Evolutionary conservation across 2,888 invertebrate species (phyloP).

Genomic region (Polydrusus pterygomalis): DNA sequence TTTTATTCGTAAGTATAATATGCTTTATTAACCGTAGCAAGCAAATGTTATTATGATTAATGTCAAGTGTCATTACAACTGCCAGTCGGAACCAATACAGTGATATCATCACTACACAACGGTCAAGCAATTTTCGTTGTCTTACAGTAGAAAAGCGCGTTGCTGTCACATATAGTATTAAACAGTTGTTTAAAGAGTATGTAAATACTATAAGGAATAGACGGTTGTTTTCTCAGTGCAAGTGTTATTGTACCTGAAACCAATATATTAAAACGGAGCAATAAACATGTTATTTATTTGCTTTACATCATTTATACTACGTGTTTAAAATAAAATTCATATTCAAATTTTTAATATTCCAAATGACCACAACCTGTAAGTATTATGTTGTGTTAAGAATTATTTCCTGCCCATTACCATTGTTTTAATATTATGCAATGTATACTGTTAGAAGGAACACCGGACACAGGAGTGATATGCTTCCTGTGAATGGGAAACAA

Average conservation of each 20-base stretch:
- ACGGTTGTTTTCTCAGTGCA: no score
- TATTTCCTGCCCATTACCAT: constrained; percentile 16
- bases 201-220: no score
- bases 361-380: not conserved
- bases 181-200: no score
- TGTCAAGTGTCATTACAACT: no score
- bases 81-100: no score
- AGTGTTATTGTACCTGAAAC: constrained; percentile 5
- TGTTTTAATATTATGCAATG: constrained; percentile 22
- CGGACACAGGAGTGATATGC: constrained; percentile 30
- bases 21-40: no score
- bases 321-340: constrained; percentile 25
- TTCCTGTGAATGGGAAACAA: constrained; percentile 26
- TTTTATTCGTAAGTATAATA: no score
- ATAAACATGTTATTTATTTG: constrained; percentile 14
- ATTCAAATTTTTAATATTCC: constrained; percentile 6
- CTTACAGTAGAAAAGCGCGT: no score
- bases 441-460: constrained; percentile 15
- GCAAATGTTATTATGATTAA: no score
- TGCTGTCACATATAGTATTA: no score
- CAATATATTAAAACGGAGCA: not conserved
- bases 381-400: constrained; percentile 17
- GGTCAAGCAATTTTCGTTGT: no score
- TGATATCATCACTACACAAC: no score
- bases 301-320: constrained; percentile 28